Evolutionary conservation across 2,888 invertebrate genomes (phyloP).

Genomic region (Drosophila anomalata): DNA sequence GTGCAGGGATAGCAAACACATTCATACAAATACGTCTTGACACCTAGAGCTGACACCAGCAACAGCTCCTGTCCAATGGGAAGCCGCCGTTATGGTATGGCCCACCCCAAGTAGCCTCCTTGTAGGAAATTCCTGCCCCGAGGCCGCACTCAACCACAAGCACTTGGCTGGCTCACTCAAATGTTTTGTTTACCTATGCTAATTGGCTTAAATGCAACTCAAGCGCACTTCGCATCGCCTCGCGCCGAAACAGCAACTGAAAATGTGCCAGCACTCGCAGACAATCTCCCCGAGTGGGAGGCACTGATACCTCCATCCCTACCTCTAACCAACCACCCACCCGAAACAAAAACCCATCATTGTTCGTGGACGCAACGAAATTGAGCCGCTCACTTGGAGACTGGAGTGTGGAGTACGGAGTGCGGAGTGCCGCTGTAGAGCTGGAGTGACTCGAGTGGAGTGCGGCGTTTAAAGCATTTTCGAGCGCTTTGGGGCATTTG

Average conservation of each 20-base stretch:
- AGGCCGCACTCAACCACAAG: constrained; percentile 61
- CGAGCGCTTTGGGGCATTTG: constrained; percentile 81
- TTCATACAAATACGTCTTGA: constrained; percentile 67
- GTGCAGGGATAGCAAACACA: constrained; percentile 57
- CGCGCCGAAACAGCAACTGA: constrained; percentile 57
- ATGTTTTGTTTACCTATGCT: constrained; percentile 81
- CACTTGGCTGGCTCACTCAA: constrained; percentile 76
- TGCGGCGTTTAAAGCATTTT: constrained; percentile 72
- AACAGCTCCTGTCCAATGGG: constrained; percentile 21
- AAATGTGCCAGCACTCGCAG: constrained; percentile 30
- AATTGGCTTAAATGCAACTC: constrained; percentile 82
- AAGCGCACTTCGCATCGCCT: constrained; percentile 73
- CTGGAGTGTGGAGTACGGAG: constrained; percentile 17
- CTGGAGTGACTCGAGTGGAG: constrained; percentile 46
- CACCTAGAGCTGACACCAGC: constrained; percentile 59
- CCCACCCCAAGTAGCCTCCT: background rate
- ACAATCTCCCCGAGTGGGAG: background rate
- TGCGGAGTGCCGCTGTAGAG: background rate
- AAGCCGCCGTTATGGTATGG: constrained; percentile 15
- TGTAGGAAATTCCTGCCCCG: constrained; percentile 26
- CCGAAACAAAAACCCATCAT: constrained; percentile 48
- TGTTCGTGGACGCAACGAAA: constrained; percentile 72
- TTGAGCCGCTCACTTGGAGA: constrained; percentile 61
- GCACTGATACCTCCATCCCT: background rate
- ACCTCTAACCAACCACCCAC: background rate